Conservation (phyloP, 2,797 vertebrate species). For the Podarcis siculus region DNA sequence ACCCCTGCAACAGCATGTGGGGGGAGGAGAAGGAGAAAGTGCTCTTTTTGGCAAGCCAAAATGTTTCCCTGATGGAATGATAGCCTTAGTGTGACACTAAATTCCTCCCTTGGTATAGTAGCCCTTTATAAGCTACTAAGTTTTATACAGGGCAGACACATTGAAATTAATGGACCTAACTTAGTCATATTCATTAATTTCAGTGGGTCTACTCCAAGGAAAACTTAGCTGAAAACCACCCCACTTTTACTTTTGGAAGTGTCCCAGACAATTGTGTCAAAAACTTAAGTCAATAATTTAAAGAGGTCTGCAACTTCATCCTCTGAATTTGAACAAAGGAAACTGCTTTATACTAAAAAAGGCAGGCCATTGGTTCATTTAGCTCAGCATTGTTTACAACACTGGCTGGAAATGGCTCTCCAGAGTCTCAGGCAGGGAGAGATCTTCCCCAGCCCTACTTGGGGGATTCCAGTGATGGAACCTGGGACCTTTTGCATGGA, state of each 20-base stretch:
- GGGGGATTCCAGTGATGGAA: too few relatives aligned
- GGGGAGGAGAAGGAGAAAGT: too few relatives aligned
- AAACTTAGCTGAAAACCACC: too few relatives aligned
- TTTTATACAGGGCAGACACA: too few relatives aligned
- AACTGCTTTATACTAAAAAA: background rate
- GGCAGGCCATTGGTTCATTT: background rate
- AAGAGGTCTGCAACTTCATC: background rate
- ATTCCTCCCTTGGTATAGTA: too few relatives aligned
- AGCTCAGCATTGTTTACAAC: background rate
- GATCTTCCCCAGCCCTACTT: background rate
- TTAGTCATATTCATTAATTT: too few relatives aligned
- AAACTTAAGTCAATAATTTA: background rate
- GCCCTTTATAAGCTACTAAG: too few relatives aligned
- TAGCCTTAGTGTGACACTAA: too few relatives aligned
- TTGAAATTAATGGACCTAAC: too few relatives aligned
- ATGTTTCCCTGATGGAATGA: too few relatives aligned
- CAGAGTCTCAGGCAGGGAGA: background rate
- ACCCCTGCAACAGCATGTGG: too few relatives aligned
- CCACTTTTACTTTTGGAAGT: slow-evolving; percentile 1
- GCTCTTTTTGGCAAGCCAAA: too few relatives aligned
- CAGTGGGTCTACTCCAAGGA: background rate
- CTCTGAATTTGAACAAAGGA: background rate
- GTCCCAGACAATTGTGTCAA: background rate
- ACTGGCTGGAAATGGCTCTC: background rate
- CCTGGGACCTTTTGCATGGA: background rate